Base-by-base conservation (phyloP, 2,113 vertebrate genomes). In the Cyanoramphus novaezelandiae region DNA sequence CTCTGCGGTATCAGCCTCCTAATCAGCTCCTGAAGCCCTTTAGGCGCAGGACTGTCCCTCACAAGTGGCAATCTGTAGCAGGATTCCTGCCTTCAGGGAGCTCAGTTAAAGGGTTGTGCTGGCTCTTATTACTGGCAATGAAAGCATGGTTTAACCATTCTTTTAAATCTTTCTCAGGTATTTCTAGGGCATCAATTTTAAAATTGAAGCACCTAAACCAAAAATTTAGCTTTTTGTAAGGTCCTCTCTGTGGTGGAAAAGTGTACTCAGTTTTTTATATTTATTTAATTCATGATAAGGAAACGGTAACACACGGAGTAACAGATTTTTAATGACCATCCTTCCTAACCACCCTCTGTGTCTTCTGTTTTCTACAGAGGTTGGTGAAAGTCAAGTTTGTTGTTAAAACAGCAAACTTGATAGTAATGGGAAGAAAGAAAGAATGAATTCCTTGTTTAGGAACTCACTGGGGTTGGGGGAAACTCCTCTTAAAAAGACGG, bases 381-480 rank as follows among this genome's bases (percentile, higher is more conserved):
- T 11, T 83, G 43, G n/a, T 59, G 59, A 84, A 96, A 93, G 90
- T 96, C 93, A 95, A 31, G 62, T 94, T 94, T 83, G 62, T 96
- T 96, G 64, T 92, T 96, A 28, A 7, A 95, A 75, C 59, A 95
- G 39, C 28, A 86, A 67, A 83, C 68, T 52, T 46, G 17, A 13
- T 94, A 71, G 72, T 93, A 93, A 68, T 60, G 53, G 31, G 77
- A 94, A 86, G 78, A 83, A 72, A 87, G 86, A 82, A 91, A 95
- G 85, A 96, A 86, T 79, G 65, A 83, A 67, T 28, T 81, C 86
- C 90, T 75, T 97, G 93, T 96, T 93, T 86, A 50, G 85, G 89
- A 94, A 31, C 86, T 94, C 81, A 47, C 52, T 83, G 90, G 85
- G 59, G 47, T 37, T 37, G 60, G 64, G 39, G 31, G 72, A 18